Conservation (phyloP, 1,140 invertebrate species). For the Brachionus koreanus region DNA sequence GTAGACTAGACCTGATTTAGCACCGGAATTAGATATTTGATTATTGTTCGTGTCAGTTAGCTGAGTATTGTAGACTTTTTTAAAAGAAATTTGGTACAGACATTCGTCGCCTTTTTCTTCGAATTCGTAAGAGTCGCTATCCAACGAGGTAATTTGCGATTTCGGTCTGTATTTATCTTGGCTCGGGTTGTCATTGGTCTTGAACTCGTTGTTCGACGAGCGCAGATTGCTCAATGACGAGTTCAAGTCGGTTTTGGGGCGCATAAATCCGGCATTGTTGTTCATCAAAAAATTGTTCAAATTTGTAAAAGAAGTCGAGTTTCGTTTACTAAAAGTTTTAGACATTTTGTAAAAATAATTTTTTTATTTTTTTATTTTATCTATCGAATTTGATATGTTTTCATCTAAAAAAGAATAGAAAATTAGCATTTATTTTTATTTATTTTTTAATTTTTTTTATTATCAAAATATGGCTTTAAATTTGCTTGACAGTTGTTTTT, state of each 20-base stretch:
- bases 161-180: not conserved
- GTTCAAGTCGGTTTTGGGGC: not conserved
- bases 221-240: not conserved
- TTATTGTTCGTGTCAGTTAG: conserved; percentile 18
- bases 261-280: not conserved
- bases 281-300: not conserved
- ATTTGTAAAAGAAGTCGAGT: conserved; percentile 25
- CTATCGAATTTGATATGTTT: conserved; percentile 19
- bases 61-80: conserved; percentile 44
- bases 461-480: not conserved
- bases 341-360: not conserved
- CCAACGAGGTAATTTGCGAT: not conserved
- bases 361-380: not conserved
- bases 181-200: not conserved
- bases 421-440: not conserved
- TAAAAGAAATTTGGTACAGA: conserved; percentile 8
- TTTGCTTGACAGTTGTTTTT: not conserved
- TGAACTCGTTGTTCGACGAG: not conserved
- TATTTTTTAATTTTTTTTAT: not conserved
- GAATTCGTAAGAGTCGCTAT: not conserved
- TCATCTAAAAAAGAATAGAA: conserved; percentile 7
- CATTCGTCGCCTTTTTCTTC: conserved; percentile 34
- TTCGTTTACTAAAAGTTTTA: conserved; percentile 31
- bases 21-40: not conserved
- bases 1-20: conserved; percentile 12